phyloP scores from a whole-genome alignment of 1,140 invertebrate genomes.

The Tetramorium parvispinum region DNA sequence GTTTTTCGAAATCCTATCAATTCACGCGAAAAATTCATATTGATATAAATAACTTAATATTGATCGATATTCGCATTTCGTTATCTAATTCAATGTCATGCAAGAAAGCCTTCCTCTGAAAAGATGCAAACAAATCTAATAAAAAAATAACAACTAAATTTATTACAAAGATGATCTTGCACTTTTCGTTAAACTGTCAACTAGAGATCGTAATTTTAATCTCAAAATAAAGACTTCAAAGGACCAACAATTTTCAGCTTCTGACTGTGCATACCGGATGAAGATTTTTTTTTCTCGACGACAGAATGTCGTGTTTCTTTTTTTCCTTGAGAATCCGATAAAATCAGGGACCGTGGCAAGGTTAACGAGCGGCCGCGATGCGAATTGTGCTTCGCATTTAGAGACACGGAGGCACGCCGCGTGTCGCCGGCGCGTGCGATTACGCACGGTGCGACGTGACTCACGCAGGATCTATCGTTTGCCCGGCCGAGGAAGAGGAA shows the following conservation, averaged over 20 bases:
- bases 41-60: neutral
- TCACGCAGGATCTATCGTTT: constrained; percentile 10
- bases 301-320: neutral
- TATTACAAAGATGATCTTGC: neutral
- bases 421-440: constrained; percentile 46
- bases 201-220: neutral
- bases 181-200: neutral
- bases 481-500: neutral
- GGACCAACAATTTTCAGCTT: neutral
- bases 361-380: constrained; percentile 24
- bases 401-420: constrained; percentile 2
- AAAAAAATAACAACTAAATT: neutral
- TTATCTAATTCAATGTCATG: neutral
- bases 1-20: neutral
- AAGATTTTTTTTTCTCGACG: neutral
- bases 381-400: constrained; percentile 24
- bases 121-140: neutral
- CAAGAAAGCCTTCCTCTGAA: neutral
- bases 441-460: constrained; percentile 44
- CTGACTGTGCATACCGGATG: too few species aligned
- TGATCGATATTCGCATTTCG: neutral
- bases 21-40: neutral
- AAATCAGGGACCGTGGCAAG: constrained; percentile 45
- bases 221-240: neutral
- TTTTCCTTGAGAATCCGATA: constrained; percentile 10